phyloP scores from a whole-genome alignment of 1,140 invertebrate species.

The Euura saliciscinereae region DNA sequence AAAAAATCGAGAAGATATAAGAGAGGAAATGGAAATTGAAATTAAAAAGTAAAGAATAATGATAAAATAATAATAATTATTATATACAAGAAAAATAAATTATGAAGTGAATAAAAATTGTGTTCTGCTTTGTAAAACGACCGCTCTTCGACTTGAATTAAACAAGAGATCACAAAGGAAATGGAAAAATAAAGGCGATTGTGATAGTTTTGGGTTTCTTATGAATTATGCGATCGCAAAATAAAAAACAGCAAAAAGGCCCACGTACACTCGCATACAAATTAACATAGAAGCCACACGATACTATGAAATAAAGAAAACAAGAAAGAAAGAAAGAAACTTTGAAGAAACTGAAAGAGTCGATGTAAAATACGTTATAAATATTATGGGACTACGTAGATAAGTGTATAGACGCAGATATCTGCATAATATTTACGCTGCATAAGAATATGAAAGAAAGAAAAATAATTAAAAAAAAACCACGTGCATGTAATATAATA shows the following conservation, averaged over 20 bases:
- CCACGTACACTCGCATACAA: conserved; percentile 1
- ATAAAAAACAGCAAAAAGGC: neutral
- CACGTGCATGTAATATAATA: neutral
- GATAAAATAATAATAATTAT: conserved; percentile 40
- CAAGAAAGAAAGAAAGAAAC: no score
- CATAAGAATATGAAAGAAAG: neutral
- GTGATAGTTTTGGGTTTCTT: conserved; percentile 11
- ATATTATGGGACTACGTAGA: conserved; percentile 39
- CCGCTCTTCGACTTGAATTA: conserved; percentile 29
- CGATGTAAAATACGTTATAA: conserved; percentile 31
- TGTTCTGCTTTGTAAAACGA: conserved; percentile 42
- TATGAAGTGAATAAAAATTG: conserved; percentile 27
- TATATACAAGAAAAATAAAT: no score
- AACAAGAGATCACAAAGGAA: no score
- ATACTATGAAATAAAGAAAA: no score
- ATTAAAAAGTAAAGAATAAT: neutral
- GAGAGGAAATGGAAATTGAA: neutral
- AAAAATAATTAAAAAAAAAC: no score
- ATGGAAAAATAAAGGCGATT: neutral
- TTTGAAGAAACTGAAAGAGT: no score
- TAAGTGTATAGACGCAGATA: conserved; percentile 37
- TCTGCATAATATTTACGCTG: neutral
- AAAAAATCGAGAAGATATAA: conserved; percentile 29
- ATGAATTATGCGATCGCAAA: conserved; percentile 15
- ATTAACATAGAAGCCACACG: neutral